phyloP scores from a whole-genome alignment of 2,113 vertebrate species.

The Lepisosteus osseus region DNA sequence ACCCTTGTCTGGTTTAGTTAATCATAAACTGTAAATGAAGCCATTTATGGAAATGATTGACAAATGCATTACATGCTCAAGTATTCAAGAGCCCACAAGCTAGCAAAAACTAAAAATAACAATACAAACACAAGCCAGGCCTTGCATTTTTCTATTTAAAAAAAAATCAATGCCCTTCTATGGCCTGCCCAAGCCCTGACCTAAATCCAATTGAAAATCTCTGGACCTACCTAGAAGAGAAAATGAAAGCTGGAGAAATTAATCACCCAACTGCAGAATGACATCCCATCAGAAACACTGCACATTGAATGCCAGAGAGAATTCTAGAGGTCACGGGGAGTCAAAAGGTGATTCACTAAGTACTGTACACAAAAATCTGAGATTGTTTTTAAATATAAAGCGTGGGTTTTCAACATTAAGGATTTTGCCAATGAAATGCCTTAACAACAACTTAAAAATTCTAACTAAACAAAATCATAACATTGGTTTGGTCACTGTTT shows the following conservation, averaged over 20 bases:
- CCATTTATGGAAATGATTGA: too few species aligned
- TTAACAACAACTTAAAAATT: too few species aligned
- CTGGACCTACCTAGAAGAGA: constrained; percentile 37
- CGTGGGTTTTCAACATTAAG: too few species aligned
- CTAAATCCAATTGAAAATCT: constrained; percentile 54
- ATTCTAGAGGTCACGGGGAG: background rate
- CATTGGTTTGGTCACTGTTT: too few species aligned
- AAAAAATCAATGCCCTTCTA: constrained; percentile 35
- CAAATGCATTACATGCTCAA: too few species aligned
- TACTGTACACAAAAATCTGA: background rate
- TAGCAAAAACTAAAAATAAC: too few species aligned
- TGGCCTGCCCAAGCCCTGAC: constrained; percentile 43
- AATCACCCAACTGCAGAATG: constrained; percentile 47
- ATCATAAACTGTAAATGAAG: too few species aligned
- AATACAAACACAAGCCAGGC: too few species aligned
- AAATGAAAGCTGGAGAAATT: constrained; percentile 51
- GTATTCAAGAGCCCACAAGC: too few species aligned
- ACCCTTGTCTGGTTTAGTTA: too few species aligned
- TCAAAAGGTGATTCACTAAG: background rate
- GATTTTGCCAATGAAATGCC: too few species aligned
- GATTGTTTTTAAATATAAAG: background rate
- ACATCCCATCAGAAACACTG: constrained; percentile 16
- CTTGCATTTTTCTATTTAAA: background rate
- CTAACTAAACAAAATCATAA: too few species aligned
- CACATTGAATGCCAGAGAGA: constrained; percentile 23